phyloP scores from a whole-genome alignment of 1,140 invertebrate species.

The Wiebesia pumilae region DNA sequence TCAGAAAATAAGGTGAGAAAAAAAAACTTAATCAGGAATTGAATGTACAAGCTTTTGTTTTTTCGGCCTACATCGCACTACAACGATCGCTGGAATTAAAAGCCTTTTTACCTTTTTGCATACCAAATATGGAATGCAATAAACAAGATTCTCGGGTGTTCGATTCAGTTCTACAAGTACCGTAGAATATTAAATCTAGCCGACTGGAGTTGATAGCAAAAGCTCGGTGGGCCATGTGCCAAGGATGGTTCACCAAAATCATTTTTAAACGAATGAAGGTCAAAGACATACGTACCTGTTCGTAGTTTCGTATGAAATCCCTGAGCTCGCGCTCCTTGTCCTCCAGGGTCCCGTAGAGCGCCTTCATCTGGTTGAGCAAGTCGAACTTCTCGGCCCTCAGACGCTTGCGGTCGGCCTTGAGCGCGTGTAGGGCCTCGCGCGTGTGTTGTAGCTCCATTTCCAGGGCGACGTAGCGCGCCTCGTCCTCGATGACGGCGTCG shows the following conservation, averaged over 20 bases:
- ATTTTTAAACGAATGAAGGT: neutral
- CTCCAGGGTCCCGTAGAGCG: slow-evolving; percentile 93
- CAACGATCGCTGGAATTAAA: neutral
- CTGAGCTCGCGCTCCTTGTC: slow-evolving; percentile 94
- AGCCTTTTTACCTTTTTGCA: neutral
- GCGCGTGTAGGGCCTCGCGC: slow-evolving; percentile 78
- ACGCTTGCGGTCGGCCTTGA: slow-evolving; percentile 92
- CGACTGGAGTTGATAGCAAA: neutral
- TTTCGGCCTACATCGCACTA: neutral
- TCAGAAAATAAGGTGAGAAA: no score
- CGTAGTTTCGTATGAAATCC: slow-evolving; percentile 95
- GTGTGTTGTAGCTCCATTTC: slow-evolving; percentile 79
- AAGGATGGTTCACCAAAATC: neutral
- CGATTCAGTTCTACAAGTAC: neutral
- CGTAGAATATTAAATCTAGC: neutral
- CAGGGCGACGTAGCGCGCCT: slow-evolving; percentile 75
- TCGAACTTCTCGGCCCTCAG: slow-evolving; percentile 96
- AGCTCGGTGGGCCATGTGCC: neutral
- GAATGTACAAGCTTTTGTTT: neutral
- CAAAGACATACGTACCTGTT: slow-evolving; percentile 80
- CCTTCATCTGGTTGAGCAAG: slow-evolving; percentile 95
- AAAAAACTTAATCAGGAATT: neutral
- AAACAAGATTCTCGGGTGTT: neutral
- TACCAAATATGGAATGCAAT: neutral
- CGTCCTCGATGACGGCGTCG: slow-evolving; percentile 75